Conservation (phyloP, 2,797 vertebrate genomes). For the Sebastes trivittatus region DNA sequence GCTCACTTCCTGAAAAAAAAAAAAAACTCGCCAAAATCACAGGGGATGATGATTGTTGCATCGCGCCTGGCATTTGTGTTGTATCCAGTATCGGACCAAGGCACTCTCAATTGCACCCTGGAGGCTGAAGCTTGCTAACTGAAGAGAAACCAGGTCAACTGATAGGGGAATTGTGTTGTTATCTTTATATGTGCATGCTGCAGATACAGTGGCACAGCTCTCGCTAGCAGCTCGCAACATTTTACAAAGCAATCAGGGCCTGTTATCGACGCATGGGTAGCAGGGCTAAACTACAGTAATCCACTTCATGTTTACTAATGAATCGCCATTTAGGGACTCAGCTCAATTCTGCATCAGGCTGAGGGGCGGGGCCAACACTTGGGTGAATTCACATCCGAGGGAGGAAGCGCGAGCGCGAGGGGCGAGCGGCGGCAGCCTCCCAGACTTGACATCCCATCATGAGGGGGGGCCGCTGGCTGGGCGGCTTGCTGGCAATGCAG, state of each 20-base stretch:
- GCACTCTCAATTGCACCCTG: constrained; percentile 74
- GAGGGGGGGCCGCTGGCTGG: constrained; percentile 40
- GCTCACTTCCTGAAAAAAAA: constrained; percentile 57
- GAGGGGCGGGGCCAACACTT: constrained; percentile 30
- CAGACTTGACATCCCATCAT: constrained; percentile 69
- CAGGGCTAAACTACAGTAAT: constrained; percentile 72
- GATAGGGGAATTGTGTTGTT: constrained; percentile 75
- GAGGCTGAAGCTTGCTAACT: constrained; percentile 70
- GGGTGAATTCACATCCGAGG: constrained; percentile 2
- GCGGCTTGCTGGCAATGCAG: constrained; percentile 75
- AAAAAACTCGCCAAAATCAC: constrained; percentile 65
- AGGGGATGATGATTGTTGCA: constrained; percentile 70
- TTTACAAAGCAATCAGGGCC: constrained; percentile 72
- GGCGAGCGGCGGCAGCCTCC: constrained; percentile 21
- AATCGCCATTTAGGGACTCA: constrained; percentile 59
- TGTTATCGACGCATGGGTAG: constrained; percentile 60
- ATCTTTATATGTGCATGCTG: constrained; percentile 72
- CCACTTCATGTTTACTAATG: constrained; percentile 76
- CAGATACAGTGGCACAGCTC: constrained; percentile 57
- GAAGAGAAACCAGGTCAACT: constrained; percentile 78
- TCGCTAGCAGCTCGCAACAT: constrained; percentile 52
- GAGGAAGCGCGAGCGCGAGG: constrained; percentile 13
- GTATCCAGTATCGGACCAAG: constrained; percentile 71
- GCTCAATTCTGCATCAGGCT: constrained; percentile 22
- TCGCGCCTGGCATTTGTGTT: constrained; percentile 61